Base-by-base conservation (phyloP, 2,113 vertebrate species). In the Piprites chloris region DNA sequence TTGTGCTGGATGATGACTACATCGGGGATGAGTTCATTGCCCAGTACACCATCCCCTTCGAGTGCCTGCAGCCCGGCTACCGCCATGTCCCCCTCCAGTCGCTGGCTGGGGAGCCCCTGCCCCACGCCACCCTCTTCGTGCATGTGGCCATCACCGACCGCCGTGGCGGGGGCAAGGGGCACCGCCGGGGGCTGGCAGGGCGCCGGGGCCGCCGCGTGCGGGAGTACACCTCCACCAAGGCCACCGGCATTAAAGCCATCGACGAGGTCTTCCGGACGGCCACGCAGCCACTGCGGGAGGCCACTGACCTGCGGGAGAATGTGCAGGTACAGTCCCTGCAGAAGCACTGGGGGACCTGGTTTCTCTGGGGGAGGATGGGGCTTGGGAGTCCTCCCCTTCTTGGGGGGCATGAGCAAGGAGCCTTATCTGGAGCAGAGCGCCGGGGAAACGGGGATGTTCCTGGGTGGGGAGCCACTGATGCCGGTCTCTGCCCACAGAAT, bases 1-100 rank as follows among this genome's bases (percentile, higher is more conserved):
- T 99, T 1, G 99, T 99, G 83, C 97, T 99, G 82, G 99, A 99
- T 1, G 99, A 99, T 1, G 99, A 99, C 95, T 99, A 99, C 97
- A 99, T 99, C 0, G 99, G 99, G 30, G 99, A 99, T 0, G 99
- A 99, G 95, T 99, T 99, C 96, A 99, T 99, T 11, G 99, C 98
- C 80, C 99, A 99, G 97, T 99, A 99, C 97, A 99, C 99, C 81
- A 99, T 99, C 79, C 99, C 99, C 19, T 99, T 99, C 8, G 99
- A 99, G 97, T 99, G 99, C 97, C 97, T 99, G 95, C 99, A 99
- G 95, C 98, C 98, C 0, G 99, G 99, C 69, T 99, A 99, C 89
- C 98, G 99, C 79, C 99, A 99, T 0, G 98, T 99, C 65, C 99
- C 99, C 7, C 97, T 99, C 11, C 99, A 99, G 73, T 99, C 98